Percentiles rank a stretch among this genome's conserved stretches.
Conservation (phyloP, 1,140 invertebrate species). For the Zaprionus davidi region DNA sequence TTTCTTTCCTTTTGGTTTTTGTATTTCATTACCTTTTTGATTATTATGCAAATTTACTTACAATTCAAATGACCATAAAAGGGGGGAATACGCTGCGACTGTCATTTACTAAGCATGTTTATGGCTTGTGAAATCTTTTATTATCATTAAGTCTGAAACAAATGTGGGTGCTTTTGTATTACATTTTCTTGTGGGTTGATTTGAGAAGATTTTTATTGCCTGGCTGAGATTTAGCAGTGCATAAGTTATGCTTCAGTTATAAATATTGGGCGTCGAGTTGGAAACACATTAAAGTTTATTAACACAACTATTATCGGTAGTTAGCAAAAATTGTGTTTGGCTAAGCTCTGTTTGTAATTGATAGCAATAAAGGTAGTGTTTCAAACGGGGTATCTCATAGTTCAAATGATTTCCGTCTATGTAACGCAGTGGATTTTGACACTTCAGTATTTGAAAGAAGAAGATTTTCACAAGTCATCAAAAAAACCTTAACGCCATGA, state of each 20-base stretch:
- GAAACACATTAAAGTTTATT: not conserved
- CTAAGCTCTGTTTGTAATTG: not conserved
- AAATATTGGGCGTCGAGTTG: not conserved
- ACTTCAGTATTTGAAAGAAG: no score
- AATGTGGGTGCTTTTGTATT: slow-evolving; percentile 43
- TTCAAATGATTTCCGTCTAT: not conserved
- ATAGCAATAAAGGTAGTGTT: not conserved
- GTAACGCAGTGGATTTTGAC: no score
- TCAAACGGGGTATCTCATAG: not conserved
- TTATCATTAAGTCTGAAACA: slow-evolving; percentile 32
- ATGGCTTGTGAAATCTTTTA: slow-evolving; percentile 74
- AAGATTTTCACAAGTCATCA: not conserved
- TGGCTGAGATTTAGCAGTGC: not conserved
- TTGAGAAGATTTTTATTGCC: slow-evolving; percentile 47
- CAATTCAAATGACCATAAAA: slow-evolving; percentile 73
- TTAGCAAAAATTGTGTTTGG: not conserved
- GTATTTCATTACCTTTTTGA: slow-evolving; percentile 43
- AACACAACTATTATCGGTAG: not conserved
- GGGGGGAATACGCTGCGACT: slow-evolving; percentile 45
- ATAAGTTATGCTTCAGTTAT: not conserved
- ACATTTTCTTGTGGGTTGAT: slow-evolving; percentile 23
- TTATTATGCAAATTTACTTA: slow-evolving; percentile 79
- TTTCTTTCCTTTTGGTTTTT: slow-evolving; percentile 21
- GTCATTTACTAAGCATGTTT: slow-evolving; percentile 69
- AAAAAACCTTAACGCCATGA: not conserved